These are phyloP conservation scores for Chloropsis cyanopogon DNA, from an alignment of 2,113 vertebrate genomes.

Conservation along the genomic window DNA sequence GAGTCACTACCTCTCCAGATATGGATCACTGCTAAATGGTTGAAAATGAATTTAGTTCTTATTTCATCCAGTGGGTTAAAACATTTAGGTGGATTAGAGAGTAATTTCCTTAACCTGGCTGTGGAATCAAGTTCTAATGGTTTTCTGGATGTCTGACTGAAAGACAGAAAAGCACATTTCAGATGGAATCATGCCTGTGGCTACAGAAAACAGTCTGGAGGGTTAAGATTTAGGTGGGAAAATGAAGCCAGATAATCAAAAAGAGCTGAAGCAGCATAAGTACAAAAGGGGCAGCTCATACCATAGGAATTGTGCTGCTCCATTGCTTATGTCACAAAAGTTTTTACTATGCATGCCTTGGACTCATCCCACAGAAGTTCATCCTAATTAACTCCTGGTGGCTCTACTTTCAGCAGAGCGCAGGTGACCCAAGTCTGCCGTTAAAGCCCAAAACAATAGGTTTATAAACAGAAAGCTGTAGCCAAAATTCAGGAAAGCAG, in stretches of 20 bases:
- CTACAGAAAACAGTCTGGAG: background rate
- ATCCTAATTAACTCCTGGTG: background rate
- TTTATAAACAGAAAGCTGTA: background rate
- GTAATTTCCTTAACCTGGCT: background rate
- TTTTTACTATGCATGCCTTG: background rate
- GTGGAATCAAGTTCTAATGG: background rate
- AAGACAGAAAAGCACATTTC: background rate
- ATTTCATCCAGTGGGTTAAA: background rate
- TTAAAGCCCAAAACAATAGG: background rate
- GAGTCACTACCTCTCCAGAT: background rate
- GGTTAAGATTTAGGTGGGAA: background rate
- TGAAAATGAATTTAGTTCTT: background rate
- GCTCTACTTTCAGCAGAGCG: background rate
- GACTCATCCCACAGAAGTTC: background rate
- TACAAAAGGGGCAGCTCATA: background rate
- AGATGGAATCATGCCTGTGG: accelerated
- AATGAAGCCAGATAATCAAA: background rate
- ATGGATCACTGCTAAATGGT: background rate
- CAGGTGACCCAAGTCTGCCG: background rate
- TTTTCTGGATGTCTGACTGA: background rate
- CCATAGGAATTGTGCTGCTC: background rate
- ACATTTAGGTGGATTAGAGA: background rate
- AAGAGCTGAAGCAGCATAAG: background rate
- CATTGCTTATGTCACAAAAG: background rate
- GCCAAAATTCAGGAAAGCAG: background rate